phyloP scores from a whole-genome alignment of 2,888 invertebrate genomes.

The Tachystola acroxantha region DNA sequence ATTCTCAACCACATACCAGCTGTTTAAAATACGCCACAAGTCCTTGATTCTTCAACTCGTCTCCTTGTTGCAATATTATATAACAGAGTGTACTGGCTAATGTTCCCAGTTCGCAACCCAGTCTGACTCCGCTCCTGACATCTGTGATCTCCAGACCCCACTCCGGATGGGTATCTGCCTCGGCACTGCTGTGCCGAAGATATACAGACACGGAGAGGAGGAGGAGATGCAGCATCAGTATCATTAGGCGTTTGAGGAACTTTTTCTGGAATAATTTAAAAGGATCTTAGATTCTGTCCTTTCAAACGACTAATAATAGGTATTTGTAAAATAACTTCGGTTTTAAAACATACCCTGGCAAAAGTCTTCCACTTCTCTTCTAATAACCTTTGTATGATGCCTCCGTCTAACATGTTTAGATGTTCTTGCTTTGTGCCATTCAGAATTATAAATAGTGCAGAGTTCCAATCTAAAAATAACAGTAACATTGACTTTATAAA shows the following conservation, averaged over 20 bases:
- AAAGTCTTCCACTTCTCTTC: slow-evolving; percentile 99
- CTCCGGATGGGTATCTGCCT: slow-evolving; percentile 51
- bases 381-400: slow-evolving; percentile 96
- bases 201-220: slow-evolving; percentile 95
- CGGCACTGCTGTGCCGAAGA: slow-evolving; percentile 81
- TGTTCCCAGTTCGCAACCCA: slow-evolving; percentile 91
- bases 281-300: too few relatives aligned
- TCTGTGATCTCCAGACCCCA: slow-evolving; percentile 59
- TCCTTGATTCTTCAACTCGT: slow-evolving; percentile 97
- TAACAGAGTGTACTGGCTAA: slow-evolving; percentile 92
- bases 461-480: slow-evolving; percentile 93
- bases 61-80: slow-evolving; percentile 93
- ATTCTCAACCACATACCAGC: slow-evolving; percentile 80
- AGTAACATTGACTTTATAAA: not conserved
- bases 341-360: slow-evolving; percentile 89
- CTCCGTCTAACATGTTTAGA: slow-evolving; percentile 98
- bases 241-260: slow-evolving; percentile 93
- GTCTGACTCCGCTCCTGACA: slow-evolving; percentile 73
- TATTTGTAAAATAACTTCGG: too few relatives aligned
- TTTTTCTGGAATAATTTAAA: slow-evolving; percentile 87
- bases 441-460: slow-evolving; percentile 97
- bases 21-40: slow-evolving; percentile 93
- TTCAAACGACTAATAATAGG: too few relatives aligned
- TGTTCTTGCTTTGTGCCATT: slow-evolving; percentile 99
- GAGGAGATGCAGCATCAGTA: slow-evolving; percentile 91